Evolutionary conservation across 2,113 vertebrate genomes (phyloP).

Genomic region (Corythornis vintsioides): DNA sequence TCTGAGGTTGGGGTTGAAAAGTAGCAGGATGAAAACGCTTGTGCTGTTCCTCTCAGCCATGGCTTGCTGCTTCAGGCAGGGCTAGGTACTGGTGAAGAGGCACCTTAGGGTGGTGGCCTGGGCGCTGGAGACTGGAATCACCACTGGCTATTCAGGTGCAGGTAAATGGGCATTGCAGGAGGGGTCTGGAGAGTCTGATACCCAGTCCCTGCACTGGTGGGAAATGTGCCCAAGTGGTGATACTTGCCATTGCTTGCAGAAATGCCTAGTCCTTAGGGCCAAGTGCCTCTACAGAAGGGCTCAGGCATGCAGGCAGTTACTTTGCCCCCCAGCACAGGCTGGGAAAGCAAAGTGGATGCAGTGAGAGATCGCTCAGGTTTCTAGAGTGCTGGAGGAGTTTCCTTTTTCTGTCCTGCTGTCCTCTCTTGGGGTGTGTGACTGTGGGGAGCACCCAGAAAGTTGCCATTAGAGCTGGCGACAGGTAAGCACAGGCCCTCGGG

Average conservation of each 20-base stretch:
- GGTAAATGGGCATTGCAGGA: conserved; percentile 35
- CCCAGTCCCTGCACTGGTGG: neutral
- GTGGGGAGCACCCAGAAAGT: conserved; percentile 74
- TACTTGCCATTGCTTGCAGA: neutral
- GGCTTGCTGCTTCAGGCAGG: conserved; percentile 50
- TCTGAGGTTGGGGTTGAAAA: neutral
- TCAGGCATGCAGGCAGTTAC: neutral
- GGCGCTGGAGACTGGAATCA: conserved; percentile 8
- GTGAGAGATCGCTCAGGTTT: conserved; percentile 61
- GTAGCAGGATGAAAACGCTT: neutral
- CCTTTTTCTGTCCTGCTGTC: conserved; percentile 63
- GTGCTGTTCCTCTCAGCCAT: conserved; percentile 41
- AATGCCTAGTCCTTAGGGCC: neutral
- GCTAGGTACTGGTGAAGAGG: neutral
- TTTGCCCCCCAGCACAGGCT: conserved; percentile 12
- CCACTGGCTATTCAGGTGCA: conserved; percentile 19
- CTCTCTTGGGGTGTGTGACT: conserved; percentile 65
- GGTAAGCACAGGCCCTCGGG: conserved; percentile 54
- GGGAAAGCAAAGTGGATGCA: conserved; percentile 28
- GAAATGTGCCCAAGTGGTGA: neutral
- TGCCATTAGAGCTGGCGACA: conserved; percentile 68
- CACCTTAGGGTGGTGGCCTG: neutral
- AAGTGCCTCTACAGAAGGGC: neutral
- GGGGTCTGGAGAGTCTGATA: neutral
- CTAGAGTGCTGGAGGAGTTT: conserved; percentile 71